Conservation (phyloP, 2,888 invertebrate genomes). For the Scaptodrosophila latifasciaeformis region DNA sequence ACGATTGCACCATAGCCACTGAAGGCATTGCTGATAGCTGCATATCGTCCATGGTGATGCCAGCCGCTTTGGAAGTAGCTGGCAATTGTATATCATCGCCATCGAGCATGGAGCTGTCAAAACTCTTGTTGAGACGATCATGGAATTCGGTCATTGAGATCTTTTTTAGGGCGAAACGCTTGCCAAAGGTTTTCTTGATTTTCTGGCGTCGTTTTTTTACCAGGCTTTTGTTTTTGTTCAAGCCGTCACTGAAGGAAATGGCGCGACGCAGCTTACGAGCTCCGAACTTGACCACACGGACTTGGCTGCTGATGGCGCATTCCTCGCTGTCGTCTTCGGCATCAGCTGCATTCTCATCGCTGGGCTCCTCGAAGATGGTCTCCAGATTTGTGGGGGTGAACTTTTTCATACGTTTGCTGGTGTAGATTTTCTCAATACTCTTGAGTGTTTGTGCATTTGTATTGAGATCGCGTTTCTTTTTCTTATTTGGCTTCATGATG, state of each 20-base stretch:
- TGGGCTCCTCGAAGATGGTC: conserved; percentile 71
- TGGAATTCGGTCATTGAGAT: conserved; percentile 70
- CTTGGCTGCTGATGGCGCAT: conserved; percentile 42
- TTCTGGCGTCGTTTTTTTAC: conserved; percentile 67
- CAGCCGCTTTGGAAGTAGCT: background rate
- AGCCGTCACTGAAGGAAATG: conserved; percentile 67
- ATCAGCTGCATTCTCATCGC: conserved; percentile 53
- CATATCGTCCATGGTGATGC: conserved; percentile 35
- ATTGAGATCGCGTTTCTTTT: conserved; percentile 42
- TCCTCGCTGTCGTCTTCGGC: conserved; percentile 58
- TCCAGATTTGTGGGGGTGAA: conserved; percentile 69
- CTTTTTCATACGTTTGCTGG: conserved; percentile 64
- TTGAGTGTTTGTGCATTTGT: conserved; percentile 51
- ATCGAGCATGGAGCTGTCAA: conserved; percentile 60
- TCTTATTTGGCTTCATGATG: conserved; percentile 63
- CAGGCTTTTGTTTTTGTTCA: conserved; percentile 65
- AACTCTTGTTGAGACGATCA: conserved; percentile 66
- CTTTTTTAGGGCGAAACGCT: conserved; percentile 62
- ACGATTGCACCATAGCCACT: conserved; percentile 7
- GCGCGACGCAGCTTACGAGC: conserved; percentile 63
- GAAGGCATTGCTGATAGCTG: conserved; percentile 24
- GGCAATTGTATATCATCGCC: conserved; percentile 39
- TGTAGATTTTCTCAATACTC: conserved; percentile 65
- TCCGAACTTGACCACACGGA: conserved; percentile 61
- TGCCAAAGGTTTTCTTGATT: conserved; percentile 71